Conservation (phyloP, 2,797 vertebrate species). For the Neosilurus hyrtlii region DNA sequence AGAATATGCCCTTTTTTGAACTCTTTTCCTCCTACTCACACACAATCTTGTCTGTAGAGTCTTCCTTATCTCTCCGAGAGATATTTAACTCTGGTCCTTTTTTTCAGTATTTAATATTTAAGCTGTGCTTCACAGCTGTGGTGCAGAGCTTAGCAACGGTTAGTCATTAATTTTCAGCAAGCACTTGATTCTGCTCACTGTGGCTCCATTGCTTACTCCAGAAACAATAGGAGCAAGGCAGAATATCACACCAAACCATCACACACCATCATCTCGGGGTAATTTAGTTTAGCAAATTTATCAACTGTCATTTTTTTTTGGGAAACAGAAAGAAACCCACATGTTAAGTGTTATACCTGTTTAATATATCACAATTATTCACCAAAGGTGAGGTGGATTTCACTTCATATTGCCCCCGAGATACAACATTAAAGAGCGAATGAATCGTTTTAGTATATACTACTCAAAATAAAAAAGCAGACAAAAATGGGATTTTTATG, state of each 20-base stretch:
- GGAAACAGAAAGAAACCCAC: background rate
- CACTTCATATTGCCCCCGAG: too few relatives aligned
- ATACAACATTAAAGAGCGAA: too few relatives aligned
- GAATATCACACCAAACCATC: background rate
- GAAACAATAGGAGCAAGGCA: background rate
- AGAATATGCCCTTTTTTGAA: conserved; percentile 8
- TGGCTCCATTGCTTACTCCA: background rate
- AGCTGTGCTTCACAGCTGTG: background rate
- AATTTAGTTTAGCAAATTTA: background rate
- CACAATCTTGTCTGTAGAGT: background rate
- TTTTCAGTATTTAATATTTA: background rate
- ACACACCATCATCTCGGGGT: background rate
- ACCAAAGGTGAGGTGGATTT: too few relatives aligned
- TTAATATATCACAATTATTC: too few relatives aligned
- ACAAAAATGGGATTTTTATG: too few relatives aligned
- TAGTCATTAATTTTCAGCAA: background rate
- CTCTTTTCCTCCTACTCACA: background rate
- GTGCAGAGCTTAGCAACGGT: background rate
- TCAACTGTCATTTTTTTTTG: background rate
- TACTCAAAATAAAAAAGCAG: too few relatives aligned
- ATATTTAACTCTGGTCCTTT: background rate
- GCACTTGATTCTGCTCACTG: background rate
- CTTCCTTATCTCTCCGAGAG: background rate
- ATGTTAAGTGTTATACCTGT: background rate
- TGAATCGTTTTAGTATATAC: too few relatives aligned